Conservation (phyloP, 2,113 vertebrate species). For the Alligator sinensis region DNA sequence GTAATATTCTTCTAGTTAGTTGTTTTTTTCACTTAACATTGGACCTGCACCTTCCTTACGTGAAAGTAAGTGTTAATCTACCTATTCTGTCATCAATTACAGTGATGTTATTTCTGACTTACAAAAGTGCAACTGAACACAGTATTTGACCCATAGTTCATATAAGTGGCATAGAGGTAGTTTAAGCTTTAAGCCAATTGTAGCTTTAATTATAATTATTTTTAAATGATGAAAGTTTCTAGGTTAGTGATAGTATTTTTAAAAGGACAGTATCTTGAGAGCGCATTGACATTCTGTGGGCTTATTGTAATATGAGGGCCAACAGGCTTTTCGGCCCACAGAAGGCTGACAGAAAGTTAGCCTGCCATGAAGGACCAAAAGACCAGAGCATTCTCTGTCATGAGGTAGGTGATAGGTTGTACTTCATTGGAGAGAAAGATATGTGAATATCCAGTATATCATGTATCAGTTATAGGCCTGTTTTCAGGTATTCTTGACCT, state of each 20-base stretch:
- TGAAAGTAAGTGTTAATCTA: background rate
- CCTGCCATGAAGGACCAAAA: background rate
- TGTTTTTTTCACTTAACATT: conserved; percentile 17
- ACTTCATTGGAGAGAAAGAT: conserved; percentile 59
- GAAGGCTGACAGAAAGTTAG: background rate
- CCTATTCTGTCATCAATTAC: background rate
- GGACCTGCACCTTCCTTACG: background rate
- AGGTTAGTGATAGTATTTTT: background rate
- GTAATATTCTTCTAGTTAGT: conserved; percentile 33
- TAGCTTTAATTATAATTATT: conserved; percentile 16
- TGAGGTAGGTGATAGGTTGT: conserved; percentile 8
- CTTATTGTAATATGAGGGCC: background rate
- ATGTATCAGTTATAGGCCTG: background rate
- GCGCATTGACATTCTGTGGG: background rate
- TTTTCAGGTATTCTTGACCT: conserved; percentile 10
- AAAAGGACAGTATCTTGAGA: background rate
- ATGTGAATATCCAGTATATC: conserved; percentile 51
- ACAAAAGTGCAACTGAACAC: background rate
- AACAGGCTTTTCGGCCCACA: background rate
- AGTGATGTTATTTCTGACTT: background rate
- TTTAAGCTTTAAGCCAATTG: background rate
- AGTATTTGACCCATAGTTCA: background rate
- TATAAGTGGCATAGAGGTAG: background rate
- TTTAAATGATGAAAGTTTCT: background rate
- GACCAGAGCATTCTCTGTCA: background rate